phyloP scores from a whole-genome alignment of 2,797 vertebrate genomes.

The Onychomys torridus region DNA sequence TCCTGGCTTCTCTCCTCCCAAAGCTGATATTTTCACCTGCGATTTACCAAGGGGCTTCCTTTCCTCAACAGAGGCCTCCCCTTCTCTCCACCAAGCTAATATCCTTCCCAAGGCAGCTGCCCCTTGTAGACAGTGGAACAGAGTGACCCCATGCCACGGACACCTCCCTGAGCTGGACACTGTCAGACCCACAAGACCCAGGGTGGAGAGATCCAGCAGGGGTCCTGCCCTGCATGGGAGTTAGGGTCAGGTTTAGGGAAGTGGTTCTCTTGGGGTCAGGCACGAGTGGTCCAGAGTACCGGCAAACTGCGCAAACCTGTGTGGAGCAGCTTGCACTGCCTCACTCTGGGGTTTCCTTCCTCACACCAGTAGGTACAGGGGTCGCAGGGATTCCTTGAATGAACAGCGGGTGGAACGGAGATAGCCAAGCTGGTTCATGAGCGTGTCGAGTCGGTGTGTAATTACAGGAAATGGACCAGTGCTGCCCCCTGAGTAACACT shows the following conservation, averaged over 20 bases:
- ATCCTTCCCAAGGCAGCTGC: too few relatives aligned
- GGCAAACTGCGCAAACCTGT: background rate
- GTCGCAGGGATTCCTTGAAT: background rate
- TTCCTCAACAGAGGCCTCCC: background rate
- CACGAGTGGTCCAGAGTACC: rapidly evolving
- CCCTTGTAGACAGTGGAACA: background rate
- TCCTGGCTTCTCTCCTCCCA: background rate
- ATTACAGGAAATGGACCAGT: background rate
- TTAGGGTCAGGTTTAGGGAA: background rate
- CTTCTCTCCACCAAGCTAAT: background rate
- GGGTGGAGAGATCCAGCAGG: background rate
- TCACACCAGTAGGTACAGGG: background rate
- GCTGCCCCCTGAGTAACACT: background rate
- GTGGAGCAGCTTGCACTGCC: background rate
- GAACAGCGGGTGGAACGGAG: background rate
- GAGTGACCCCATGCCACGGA: background rate
- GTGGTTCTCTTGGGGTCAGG: background rate
- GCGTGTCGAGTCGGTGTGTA: background rate
- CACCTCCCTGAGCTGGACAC: background rate
- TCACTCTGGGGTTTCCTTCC: background rate
- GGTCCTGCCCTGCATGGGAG: background rate
- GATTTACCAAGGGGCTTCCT: background rate
- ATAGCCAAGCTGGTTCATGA: background rate
- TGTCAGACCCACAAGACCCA: background rate
- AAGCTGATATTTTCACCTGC: background rate